These are phyloP conservation scores for Amphiprion ocellaris DNA, from an alignment of 2,113 vertebrate genomes.

Conservation along the genomic window DNA sequence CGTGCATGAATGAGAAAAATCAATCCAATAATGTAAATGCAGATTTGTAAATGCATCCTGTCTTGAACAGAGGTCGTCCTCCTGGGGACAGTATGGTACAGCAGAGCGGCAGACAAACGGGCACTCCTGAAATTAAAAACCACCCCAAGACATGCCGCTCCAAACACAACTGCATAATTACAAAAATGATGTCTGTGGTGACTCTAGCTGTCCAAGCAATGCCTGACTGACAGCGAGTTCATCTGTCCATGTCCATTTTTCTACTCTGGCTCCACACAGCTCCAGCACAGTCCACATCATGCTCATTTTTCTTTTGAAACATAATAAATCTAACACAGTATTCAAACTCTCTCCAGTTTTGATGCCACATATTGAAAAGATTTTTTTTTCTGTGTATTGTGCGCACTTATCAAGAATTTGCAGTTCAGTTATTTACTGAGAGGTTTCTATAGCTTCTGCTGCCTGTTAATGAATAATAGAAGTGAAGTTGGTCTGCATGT, in stretches of 20 bases:
- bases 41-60: background rate
- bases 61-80: background rate
- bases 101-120: slow-evolving; percentile 5
- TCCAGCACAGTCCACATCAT: too few relatives aligned
- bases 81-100: background rate
- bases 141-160: background rate
- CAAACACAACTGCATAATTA: slow-evolving; percentile 15
- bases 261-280: background rate
- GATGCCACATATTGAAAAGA: background rate
- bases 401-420: background rate
- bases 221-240: background rate
- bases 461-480: background rate
- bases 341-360: background rate
- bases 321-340: background rate
- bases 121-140: slow-evolving; percentile 15
- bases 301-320: background rate
- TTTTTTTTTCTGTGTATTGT: background rate
- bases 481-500: background rate
- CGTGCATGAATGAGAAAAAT: background rate
- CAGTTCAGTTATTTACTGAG: background rate
- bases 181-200: slow-evolving; percentile 6
- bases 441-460: background rate
- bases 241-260: background rate
- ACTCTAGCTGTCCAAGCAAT: slow-evolving; percentile 21
- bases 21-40: slow-evolving; percentile 16